Evolutionary conservation across 1,140 invertebrate genomes (phyloP).

Genomic region (Latrodectus geometricus): DNA sequence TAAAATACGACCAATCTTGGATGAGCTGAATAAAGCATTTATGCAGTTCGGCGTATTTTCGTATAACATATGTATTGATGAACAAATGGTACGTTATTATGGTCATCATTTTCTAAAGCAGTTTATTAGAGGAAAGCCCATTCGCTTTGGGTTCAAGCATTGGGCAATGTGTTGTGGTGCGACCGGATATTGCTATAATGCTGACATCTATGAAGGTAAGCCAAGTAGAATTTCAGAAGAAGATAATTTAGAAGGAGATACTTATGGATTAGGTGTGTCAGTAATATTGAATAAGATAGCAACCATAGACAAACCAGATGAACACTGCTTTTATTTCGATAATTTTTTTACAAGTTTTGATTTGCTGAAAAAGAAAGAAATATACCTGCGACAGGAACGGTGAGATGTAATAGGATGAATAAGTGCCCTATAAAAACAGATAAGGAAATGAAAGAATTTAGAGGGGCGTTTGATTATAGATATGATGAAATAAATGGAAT

Average conservation of each 20-base stretch:
- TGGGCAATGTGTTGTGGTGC: slow-evolving; percentile 38
- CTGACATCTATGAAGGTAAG: slow-evolving; percentile 39
- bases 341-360: no score
- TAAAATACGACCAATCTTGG: slow-evolving; percentile 24
- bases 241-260: slow-evolving; percentile 37
- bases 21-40: slow-evolving; percentile 37
- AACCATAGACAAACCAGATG: slow-evolving; percentile 12
- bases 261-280: slow-evolving; percentile 15
- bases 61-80: slow-evolving; percentile 42
- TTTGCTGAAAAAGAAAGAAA: slow-evolving; percentile 39
- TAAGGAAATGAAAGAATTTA: slow-evolving; percentile 39
- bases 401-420: slow-evolving; percentile 35
- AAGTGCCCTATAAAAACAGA: slow-evolving; percentile 36
- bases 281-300: slow-evolving; percentile 21
- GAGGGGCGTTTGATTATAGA: no score
- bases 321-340: slow-evolving; percentile 20
- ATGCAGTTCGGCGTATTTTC: slow-evolving; percentile 41
- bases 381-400: slow-evolving; percentile 30
- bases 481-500: no score
- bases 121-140: slow-evolving; percentile 41
- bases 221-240: slow-evolving; percentile 39
- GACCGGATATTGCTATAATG: slow-evolving; percentile 41
- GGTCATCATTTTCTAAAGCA: slow-evolving; percentile 40
- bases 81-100: slow-evolving; percentile 42
- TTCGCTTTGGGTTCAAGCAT: slow-evolving; percentile 37